Evolutionary conservation across 2,113 vertebrate genomes (phyloP).

Genomic region (Oophaga pumilio): DNA sequence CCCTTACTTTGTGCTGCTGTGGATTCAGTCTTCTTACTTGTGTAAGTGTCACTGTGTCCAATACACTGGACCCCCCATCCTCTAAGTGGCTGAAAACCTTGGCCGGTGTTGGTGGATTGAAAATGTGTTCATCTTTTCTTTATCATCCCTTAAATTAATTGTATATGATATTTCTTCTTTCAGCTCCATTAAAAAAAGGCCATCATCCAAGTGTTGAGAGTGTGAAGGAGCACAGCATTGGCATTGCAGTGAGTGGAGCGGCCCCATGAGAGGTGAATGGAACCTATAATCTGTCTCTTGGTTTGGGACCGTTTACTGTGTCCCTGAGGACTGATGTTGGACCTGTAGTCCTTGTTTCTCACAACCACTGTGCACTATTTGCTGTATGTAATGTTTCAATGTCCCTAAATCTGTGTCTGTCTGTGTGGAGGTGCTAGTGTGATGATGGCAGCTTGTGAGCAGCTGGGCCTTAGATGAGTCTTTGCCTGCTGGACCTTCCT

Average conservation of each 20-base stretch:
- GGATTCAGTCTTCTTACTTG: too few species aligned
- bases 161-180: not conserved
- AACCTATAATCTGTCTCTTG: not conserved
- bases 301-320: not conserved
- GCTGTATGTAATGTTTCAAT: not conserved
- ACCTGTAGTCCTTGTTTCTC: not conserved
- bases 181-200: constrained; percentile 24
- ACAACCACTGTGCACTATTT: not conserved
- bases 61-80: too few species aligned
- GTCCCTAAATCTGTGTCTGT: too few species aligned
- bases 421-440: too few species aligned
- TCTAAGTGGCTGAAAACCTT: too few species aligned
- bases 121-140: too few species aligned
- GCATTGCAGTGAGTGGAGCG: not conserved
- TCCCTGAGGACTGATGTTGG: not conserved
- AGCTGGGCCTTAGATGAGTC: too few species aligned
- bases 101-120: too few species aligned
- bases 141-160: not conserved
- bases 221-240: not conserved
- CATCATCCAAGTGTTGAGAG: not conserved
- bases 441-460: too few species aligned
- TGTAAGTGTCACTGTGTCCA: too few species aligned
- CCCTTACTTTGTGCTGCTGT: too few species aligned
- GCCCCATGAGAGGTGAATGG: not conserved
- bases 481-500: too few species aligned